Conservation (phyloP, 2,113 vertebrate genomes). For the Nesoenas mayeri region DNA sequence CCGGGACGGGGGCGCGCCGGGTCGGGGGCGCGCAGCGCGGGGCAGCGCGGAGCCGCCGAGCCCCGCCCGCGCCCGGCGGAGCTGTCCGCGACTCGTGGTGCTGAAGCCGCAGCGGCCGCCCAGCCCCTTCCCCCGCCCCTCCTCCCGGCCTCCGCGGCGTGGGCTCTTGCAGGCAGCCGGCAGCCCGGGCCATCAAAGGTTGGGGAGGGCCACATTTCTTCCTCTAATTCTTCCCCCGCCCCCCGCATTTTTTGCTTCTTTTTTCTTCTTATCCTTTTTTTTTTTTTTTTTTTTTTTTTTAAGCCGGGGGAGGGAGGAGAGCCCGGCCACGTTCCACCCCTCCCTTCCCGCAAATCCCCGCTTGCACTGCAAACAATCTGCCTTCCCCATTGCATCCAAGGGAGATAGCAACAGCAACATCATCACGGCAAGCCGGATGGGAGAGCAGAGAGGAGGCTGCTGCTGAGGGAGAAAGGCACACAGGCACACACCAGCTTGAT, state of each 20-base stretch:
- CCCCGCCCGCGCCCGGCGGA: not conserved
- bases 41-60: not conserved
- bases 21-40: not conserved
- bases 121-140: not conserved
- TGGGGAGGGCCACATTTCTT: no score
- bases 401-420: conserved; percentile 72
- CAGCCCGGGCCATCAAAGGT: not conserved
- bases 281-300: no score
- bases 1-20: no score
- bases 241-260: no score
- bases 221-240: no score
- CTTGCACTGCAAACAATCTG: conserved; percentile 65
- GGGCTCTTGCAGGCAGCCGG: not conserved
- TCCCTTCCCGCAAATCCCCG: conserved; percentile 56
- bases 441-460: conserved; percentile 40
- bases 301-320: not conserved
- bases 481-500: conserved; percentile 20
- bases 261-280: no score
- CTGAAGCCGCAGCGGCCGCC: conserved; percentile 54
- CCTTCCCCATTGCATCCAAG: conserved; percentile 64
- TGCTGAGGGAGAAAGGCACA: conserved; percentile 36
- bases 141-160: not conserved
- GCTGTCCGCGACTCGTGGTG: not conserved
- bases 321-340: conserved; percentile 42
- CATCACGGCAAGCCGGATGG: conserved; percentile 65